A percentile compares a stretch with the other conserved stretches of the same genome.
Conservation (phyloP, 2,797 vertebrate genomes). For the Heterohyrax brucei region DNA sequence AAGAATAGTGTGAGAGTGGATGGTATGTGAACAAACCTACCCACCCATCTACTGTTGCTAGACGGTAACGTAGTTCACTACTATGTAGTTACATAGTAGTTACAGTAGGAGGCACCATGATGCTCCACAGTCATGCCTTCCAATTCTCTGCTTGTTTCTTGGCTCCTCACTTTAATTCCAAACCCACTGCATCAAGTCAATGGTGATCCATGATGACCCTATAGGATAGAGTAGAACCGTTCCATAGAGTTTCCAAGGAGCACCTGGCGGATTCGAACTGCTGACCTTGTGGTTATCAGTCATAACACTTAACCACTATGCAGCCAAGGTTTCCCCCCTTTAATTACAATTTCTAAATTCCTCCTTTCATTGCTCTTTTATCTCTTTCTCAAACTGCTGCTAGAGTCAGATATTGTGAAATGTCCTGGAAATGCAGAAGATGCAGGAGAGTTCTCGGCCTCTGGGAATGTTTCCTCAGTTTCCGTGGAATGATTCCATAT, state of each 20-base stretch:
- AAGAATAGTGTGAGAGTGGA: accelerated
- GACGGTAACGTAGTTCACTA: not conserved
- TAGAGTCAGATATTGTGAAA: not conserved
- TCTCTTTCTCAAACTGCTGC: not conserved
- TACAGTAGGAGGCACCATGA: not conserved
- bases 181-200: too few relatives aligned
- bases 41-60: too few relatives aligned
- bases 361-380: not conserved
- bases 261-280: too few relatives aligned
- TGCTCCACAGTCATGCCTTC: not conserved
- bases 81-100: too few relatives aligned
- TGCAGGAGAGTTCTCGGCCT: not conserved
- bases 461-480: not conserved
- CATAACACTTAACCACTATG: too few relatives aligned
- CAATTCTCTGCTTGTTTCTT: not conserved
- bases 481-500: not conserved
- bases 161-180: not conserved
- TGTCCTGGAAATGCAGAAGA: conserved; percentile 12
- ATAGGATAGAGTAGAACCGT: too few relatives aligned
- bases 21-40: not conserved
- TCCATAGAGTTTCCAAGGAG: too few relatives aligned
- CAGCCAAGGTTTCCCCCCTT: too few relatives aligned
- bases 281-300: too few relatives aligned
- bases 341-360: too few relatives aligned
- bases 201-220: too few relatives aligned